Percentiles rank a stretch among this genome's conserved stretches.
phyloP scores from a whole-genome alignment of 2,113 vertebrate species.

The Echinops telfairi region DNA sequence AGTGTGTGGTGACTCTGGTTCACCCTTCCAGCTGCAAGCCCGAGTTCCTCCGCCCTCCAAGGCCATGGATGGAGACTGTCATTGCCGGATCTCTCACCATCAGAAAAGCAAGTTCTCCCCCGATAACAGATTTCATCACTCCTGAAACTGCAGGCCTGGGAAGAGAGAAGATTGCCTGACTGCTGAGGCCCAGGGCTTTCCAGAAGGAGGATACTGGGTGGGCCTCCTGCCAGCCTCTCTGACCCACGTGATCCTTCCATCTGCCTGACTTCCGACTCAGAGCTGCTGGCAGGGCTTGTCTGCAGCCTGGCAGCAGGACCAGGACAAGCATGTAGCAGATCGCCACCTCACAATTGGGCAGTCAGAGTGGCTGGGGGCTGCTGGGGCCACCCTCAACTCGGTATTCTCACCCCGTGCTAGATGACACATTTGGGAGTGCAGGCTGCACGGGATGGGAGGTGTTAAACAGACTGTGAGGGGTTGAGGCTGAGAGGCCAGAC shows the following conservation, averaged over 20 bases:
- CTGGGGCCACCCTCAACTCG: background rate
- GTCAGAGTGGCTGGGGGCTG: background rate
- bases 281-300: background rate
- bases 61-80: constrained; percentile 43
- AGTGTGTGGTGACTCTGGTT: background rate
- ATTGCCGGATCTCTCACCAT: constrained; percentile 38
- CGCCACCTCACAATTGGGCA: background rate
- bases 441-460: constrained; percentile 45
- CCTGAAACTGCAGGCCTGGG: constrained; percentile 60
- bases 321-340: background rate
- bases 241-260: constrained; percentile 73
- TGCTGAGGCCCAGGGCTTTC: constrained; percentile 6
- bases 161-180: constrained; percentile 50
- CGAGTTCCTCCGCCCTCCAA: background rate
- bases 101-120: constrained; percentile 49
- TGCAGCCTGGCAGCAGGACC: background rate
- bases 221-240: constrained; percentile 60
- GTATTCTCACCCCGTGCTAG: background rate
- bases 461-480: constrained; percentile 20
- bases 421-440: background rate
- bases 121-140: constrained; percentile 71
- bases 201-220: constrained; percentile 61
- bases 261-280: constrained; percentile 70
- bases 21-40: background rate
- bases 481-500: constrained; percentile 15